Conservation (phyloP, 2,888 invertebrate genomes). For the Nomada hirtipes region DNA sequence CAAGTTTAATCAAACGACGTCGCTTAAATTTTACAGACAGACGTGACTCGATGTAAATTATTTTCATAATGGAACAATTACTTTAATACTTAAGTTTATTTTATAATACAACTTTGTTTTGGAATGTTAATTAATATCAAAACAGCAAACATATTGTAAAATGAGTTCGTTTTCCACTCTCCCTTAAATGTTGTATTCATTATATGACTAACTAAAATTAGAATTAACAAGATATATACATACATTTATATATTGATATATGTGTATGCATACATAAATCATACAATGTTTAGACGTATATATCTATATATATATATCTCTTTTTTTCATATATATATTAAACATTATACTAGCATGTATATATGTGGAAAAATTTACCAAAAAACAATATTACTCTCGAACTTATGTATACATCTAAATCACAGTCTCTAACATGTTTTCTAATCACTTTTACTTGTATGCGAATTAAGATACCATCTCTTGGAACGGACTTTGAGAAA, state of each 20-base stretch:
- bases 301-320: conserved; percentile 2
- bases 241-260: conserved; percentile 8
- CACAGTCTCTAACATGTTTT: conserved; percentile 67
- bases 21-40: conserved; percentile 17
- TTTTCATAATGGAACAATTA: conserved; percentile 36
- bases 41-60: conserved; percentile 35
- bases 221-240: conserved; percentile 51
- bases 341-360: conserved; percentile 44
- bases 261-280: conserved; percentile 18
- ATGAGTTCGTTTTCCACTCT: conserved; percentile 23
- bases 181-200: conserved; percentile 21
- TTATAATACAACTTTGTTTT: conserved; percentile 31
- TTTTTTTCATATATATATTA: conserved; percentile 27
- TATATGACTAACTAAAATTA: conserved; percentile 45
- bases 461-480: conserved; percentile 18
- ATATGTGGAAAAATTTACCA: conserved; percentile 53
- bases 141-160: conserved; percentile 41
- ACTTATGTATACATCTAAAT: conserved; percentile 73
- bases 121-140: conserved; percentile 40
- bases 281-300: conserved; percentile 17
- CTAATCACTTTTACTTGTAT: conserved; percentile 28
- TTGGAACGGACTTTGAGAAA: conserved; percentile 13
- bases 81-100: conserved; percentile 42
- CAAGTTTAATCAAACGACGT: conserved; percentile 31
- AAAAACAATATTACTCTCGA: conserved; percentile 68